phyloP scores from a whole-genome alignment of 2,888 invertebrate genomes.

The Chymomyza caudatula region DNA sequence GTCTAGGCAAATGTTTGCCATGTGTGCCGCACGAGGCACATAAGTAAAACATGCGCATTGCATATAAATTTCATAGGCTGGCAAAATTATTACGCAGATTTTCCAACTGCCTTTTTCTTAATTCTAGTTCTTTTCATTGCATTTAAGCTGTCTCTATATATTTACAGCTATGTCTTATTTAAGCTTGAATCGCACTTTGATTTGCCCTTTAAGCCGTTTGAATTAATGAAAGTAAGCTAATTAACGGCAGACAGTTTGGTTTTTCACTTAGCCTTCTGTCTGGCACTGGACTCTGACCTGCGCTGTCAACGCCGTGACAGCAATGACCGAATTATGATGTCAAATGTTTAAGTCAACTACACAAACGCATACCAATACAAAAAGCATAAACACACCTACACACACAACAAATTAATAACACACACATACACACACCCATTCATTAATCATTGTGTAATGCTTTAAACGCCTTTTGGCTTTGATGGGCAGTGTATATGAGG shows the following conservation, averaged over 20 bases:
- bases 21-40: slow-evolving; percentile 37
- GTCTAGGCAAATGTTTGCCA: slow-evolving; percentile 52
- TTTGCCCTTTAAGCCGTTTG: background rate
- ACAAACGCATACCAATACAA: slow-evolving; percentile 8
- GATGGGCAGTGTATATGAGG: background rate
- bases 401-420: background rate
- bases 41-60: slow-evolving; percentile 52
- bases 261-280: background rate
- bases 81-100: slow-evolving; percentile 3
- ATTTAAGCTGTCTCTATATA: background rate
- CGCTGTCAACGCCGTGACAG: slow-evolving; percentile 56
- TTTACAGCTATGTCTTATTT: too few relatives aligned
- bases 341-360: slow-evolving; percentile 59
- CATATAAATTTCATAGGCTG: slow-evolving; percentile 59
- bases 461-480: slow-evolving; percentile 18
- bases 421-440: slow-evolving; percentile 25
- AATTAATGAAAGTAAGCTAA: background rate
- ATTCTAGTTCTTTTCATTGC: background rate
- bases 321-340: slow-evolving; percentile 65
- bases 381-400: background rate
- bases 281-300: background rate
- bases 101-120: background rate
- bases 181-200: background rate
- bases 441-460: slow-evolving; percentile 59
- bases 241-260: background rate